Evolutionary conservation across 1,140 invertebrate genomes (phyloP).

Genomic region (Archivesica marissinica): DNA sequence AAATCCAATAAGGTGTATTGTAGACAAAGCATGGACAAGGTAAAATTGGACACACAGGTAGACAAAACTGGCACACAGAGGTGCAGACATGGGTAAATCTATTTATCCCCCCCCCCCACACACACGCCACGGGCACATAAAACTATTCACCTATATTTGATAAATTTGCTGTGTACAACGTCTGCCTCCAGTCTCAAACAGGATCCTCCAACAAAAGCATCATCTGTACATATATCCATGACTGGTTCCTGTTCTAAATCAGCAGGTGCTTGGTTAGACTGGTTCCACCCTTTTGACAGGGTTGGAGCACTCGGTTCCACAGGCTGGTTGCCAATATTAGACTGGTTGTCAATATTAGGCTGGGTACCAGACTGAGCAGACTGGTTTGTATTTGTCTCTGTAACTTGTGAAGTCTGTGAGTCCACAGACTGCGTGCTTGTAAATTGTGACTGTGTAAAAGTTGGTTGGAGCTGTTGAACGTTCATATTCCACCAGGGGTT

Average conservation of each 20-base stretch:
- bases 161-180: slow-evolving; percentile 51
- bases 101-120: too few relatives aligned
- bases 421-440: neutral
- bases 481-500: slow-evolving; percentile 85
- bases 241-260: slow-evolving; percentile 3
- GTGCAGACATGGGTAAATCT: too few relatives aligned
- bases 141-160: slow-evolving; percentile 45
- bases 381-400: neutral
- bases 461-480: slow-evolving; percentile 85
- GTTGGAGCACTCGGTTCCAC: neutral
- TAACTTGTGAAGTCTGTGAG: neutral
- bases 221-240: slow-evolving; percentile 60
- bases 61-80: too few relatives aligned
- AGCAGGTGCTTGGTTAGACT: neutral
- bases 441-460: slow-evolving; percentile 64
- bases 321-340: slow-evolving; percentile 1
- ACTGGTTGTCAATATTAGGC: neutral
- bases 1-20: too few relatives aligned
- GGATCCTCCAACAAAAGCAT: slow-evolving; percentile 66
- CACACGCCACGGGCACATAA: too few relatives aligned
- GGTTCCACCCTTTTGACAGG: neutral
- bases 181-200: slow-evolving; percentile 64
- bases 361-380: neutral
- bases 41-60: too few relatives aligned
- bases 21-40: too few relatives aligned